These are phyloP conservation scores for Sus scrofa DNA, from an alignment of 2,113 vertebrate species.

Conservation along the genomic window DNA sequence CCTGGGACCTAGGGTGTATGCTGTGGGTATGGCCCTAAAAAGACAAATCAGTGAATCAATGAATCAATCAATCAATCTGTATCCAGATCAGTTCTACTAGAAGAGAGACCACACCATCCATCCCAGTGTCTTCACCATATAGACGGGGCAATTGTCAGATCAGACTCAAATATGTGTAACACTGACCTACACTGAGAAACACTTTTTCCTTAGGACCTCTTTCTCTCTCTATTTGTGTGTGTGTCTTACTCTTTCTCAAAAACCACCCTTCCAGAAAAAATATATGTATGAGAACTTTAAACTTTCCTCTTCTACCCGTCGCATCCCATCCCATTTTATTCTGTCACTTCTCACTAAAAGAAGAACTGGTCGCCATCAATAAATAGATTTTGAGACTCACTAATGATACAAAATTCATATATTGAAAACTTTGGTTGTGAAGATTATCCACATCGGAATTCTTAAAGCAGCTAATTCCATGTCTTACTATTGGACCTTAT, in stretches of 20 bases:
- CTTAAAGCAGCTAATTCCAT: neutral
- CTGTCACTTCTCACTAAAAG: neutral
- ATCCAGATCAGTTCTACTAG: neutral
- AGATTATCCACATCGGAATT: neutral
- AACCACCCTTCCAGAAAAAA: neutral
- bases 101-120: neutral
- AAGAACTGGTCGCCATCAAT: neutral
- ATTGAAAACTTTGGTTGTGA: neutral
- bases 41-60: too few species aligned
- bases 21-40: too few species aligned
- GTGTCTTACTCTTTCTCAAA: neutral
- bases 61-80: neutral
- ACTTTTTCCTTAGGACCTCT: neutral
- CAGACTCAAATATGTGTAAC: neutral
- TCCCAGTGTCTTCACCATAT: fast-evolving
- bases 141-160: neutral
- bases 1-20: too few species aligned
- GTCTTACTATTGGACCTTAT: neutral
- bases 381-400: neutral
- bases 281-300: neutral
- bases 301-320: neutral
- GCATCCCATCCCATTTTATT: neutral
- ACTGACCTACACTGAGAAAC: neutral
- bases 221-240: neutral
- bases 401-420: neutral